phyloP scores from a whole-genome alignment of 1,140 invertebrate species.

The Rhizoglyphus robini region DNA sequence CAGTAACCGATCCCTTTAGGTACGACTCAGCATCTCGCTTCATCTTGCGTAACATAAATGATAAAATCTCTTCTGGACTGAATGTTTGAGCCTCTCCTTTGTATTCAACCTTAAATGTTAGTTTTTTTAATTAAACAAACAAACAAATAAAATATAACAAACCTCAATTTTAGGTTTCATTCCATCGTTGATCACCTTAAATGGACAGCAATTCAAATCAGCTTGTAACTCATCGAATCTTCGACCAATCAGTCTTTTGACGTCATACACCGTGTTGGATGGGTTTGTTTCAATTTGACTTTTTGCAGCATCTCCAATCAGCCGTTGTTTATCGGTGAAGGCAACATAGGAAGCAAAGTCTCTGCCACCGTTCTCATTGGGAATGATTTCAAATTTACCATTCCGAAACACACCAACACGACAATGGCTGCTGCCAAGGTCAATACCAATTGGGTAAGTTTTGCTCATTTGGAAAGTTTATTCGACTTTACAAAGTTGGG shows the following conservation, averaged over 20 bases:
- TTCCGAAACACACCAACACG: too few relatives aligned
- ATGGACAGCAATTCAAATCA: constrained; percentile 35
- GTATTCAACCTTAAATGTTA: constrained; percentile 30
- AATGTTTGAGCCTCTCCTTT: constrained; percentile 30
- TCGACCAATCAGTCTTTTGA: constrained; percentile 34
- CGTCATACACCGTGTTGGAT: constrained; percentile 68
- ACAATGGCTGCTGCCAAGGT: too few relatives aligned
- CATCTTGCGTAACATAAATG: constrained; percentile 33
- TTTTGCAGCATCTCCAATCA: too few relatives aligned
- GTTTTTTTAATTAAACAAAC: too few relatives aligned
- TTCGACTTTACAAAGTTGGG: too few relatives aligned
- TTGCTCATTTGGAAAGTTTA: too few relatives aligned
- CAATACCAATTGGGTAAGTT: too few relatives aligned
- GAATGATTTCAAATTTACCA: too few relatives aligned
- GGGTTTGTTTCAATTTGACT: constrained; percentile 64
- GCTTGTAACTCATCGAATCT: constrained; percentile 35
- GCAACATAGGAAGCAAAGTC: constrained; percentile 31
- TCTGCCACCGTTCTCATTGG: too few relatives aligned
- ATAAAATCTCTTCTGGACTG: constrained; percentile 32
- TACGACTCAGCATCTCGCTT: constrained; percentile 31
- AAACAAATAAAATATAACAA: background rate
- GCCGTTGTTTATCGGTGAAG: background rate
- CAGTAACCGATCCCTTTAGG: constrained; percentile 25
- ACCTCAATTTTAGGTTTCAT: constrained; percentile 19
- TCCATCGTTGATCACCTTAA: constrained; percentile 31